Conservation (phyloP, 92 coral and sea anemone species). For the Palythoa grandiflora region DNA sequence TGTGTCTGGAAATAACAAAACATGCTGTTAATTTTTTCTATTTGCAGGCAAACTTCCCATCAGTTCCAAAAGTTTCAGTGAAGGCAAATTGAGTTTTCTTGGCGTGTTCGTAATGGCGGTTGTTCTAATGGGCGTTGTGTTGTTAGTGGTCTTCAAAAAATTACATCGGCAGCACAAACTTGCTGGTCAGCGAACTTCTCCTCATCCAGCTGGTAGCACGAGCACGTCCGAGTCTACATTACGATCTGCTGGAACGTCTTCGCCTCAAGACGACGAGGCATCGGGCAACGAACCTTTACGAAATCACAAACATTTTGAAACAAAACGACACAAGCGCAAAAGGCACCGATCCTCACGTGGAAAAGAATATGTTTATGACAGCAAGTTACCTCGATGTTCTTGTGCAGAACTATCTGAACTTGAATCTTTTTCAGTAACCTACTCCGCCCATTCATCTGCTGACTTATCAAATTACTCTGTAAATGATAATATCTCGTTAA, state of each 20-base stretch:
- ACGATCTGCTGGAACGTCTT: conserved; percentile 81
- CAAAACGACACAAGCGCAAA: conserved; percentile 60
- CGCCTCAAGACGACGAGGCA: conserved; percentile 82
- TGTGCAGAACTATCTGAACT: conserved; percentile 81
- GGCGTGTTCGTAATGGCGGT: conserved; percentile 84
- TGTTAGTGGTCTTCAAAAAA: conserved; percentile 80
- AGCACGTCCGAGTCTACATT: conserved; percentile 93
- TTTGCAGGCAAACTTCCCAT: conserved; percentile 34
- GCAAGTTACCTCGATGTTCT: conserved; percentile 80
- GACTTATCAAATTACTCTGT: conserved; percentile 47
- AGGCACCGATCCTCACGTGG: conserved; percentile 49
- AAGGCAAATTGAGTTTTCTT: conserved; percentile 84
- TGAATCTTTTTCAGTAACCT: conserved; percentile 75
- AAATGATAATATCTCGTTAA: conserved; percentile 16
- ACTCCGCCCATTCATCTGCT: conserved; percentile 72
- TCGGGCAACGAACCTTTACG: conserved; percentile 74
- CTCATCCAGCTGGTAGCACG: conserved; percentile 86
- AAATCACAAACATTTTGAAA: conserved; percentile 36
- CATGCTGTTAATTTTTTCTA: conserved; percentile 1
- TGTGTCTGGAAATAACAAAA: not conserved
- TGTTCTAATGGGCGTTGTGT: conserved; percentile 75
- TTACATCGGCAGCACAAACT: conserved; percentile 82
- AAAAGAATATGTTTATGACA: conserved; percentile 66
- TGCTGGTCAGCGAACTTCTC: conserved; percentile 51
- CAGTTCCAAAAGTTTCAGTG: conserved; percentile 60